Evolutionary conservation across 2,888 invertebrate genomes (phyloP), one percentile per base, ranked within the genome.

Genomic region (Sarcophaga variegata): DNA sequence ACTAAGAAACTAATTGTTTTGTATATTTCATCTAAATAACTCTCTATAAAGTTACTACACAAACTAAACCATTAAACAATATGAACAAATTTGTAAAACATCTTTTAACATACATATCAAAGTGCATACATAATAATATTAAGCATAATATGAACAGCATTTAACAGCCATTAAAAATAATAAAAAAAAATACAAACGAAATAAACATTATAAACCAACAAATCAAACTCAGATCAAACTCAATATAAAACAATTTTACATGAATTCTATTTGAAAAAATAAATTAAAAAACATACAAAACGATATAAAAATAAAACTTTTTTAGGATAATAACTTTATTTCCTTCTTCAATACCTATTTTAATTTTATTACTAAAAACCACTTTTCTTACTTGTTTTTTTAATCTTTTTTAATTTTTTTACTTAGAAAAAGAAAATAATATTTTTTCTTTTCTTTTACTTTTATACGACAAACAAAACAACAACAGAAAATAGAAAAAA

Each of bases 371-470:
- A 37, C 37, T 37, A 2, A 37, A 37, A 37, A 37, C 37, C 37
- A 37, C 8, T 27, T 22, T 11, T 71, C 22, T 54, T 25, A 11
- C 17, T 87, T 88, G 89, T 77, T 89, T 90, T 88, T 69, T 75
- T 90, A 89, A 83, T 89, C 87, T 89, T 90, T 88, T 81, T 76
- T 64, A 20, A 64, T 80, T 90, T 89, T 89, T 88, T 90, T 89
- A 66, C 22, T 83, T 72, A 76, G 66, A 47, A 71, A 74, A 60
- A 75, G 54, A 62, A 71, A 71, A 64, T 37, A 22, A 67, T 45
- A 70, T 70, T 70, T 79, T 69, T 92, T 91, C 90, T 93, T 92
- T 91, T 92, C 91, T 97, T 97, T 94, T 81, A 37, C 37, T 74
- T 69, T 74, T 70, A 76, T 59, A 75, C 70, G 75, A 87, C 84